Conservation (phyloP, 2,113 vertebrate genomes). For the Callospermophilus lateralis region DNA sequence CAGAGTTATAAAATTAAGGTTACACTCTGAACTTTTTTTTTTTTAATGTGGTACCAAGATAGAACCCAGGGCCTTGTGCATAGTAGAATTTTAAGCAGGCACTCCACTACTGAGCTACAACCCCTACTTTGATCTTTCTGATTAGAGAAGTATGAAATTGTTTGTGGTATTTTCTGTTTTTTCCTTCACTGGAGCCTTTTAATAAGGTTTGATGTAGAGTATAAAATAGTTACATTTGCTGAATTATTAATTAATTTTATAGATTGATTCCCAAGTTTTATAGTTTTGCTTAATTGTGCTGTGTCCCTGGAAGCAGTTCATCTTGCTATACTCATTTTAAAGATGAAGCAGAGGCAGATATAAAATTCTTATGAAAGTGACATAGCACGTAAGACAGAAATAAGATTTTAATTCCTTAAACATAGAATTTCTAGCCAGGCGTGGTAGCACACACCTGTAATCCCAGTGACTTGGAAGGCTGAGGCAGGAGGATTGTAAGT, state of each 20-base stretch:
- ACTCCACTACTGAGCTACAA: background rate
- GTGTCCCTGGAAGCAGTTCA: background rate
- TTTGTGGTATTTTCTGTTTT: background rate
- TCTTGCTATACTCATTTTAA: background rate
- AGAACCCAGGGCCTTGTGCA: background rate
- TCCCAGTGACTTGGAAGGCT: too few species aligned
- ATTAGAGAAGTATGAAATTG: background rate
- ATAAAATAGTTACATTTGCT: background rate
- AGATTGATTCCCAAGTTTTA: background rate
- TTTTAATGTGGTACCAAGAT: background rate
- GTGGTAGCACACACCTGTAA: too few species aligned
- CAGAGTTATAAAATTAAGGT: background rate
- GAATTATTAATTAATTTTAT: background rate
- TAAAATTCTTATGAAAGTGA: background rate
- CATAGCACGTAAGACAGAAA: background rate
- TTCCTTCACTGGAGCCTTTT: background rate
- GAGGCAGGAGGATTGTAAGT: too few species aligned
- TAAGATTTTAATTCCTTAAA: background rate
- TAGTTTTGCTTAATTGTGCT: background rate
- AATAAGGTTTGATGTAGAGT: background rate
- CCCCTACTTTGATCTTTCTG: background rate
- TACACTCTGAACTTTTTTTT: background rate
- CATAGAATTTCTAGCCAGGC: background rate
- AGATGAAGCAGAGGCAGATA: background rate
- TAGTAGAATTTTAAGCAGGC: background rate